These are phyloP conservation scores for Aleiodes testaceus DNA, from an alignment of 2,888 invertebrate species.

Conservation along the genomic window DNA sequence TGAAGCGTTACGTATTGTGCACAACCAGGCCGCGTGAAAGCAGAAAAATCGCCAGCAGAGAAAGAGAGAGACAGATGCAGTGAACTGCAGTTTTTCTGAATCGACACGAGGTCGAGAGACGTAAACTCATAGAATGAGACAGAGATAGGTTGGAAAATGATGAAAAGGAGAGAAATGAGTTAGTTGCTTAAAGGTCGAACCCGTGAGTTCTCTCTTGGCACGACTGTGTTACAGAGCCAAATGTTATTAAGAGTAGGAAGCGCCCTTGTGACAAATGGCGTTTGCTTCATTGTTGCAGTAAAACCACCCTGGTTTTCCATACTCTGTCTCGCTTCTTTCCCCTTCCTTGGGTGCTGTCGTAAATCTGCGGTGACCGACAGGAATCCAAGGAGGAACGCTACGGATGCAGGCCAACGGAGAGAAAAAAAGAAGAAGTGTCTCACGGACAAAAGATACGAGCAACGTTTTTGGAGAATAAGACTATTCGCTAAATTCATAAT, in stretches of 20 bases:
- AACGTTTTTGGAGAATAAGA: background rate
- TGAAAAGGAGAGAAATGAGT: constrained; percentile 4
- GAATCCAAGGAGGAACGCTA: constrained; percentile 57
- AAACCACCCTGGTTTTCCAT: constrained; percentile 56
- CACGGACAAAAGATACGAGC: no score
- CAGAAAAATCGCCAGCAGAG: constrained; percentile 31
- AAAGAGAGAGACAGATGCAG: constrained; percentile 37
- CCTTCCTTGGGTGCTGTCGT: constrained; percentile 56
- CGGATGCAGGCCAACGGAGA: constrained; percentile 38
- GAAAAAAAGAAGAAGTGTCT: constrained; percentile 3
- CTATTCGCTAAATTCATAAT: no score
- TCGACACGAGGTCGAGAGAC: no score
- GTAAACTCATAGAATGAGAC: constrained; percentile 26
- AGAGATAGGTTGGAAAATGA: background rate
- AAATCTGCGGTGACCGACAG: constrained; percentile 69
- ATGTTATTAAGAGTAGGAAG: constrained; percentile 71
- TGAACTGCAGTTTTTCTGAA: no score
- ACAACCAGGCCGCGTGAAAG: constrained; percentile 45
- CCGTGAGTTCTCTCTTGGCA: constrained; percentile 38
- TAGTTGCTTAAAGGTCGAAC: constrained; percentile 37
- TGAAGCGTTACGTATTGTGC: constrained; percentile 54
- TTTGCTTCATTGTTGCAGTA: constrained; percentile 68
- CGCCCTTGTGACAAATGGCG: constrained; percentile 72
- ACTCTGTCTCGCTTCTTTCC: background rate
- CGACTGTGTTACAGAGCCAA: constrained; percentile 49